These are phyloP conservation scores for Meganola albula DNA, from an alignment of 2,888 invertebrate species.

Conservation along the genomic window DNA sequence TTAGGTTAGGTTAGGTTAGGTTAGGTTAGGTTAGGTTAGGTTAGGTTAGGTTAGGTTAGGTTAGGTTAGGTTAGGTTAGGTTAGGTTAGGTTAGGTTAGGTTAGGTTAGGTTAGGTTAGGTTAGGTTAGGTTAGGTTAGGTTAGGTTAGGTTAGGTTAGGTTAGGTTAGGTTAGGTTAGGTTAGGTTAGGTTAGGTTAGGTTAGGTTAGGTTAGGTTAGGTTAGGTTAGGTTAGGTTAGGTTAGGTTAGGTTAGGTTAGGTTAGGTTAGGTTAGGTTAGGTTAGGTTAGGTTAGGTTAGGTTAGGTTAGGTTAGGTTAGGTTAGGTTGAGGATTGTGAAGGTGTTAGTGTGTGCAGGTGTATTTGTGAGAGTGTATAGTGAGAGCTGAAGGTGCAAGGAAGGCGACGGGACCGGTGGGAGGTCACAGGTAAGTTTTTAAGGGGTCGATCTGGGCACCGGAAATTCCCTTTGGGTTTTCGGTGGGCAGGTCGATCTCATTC, in stretches of 20 bases:
- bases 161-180: constrained; percentile 19
- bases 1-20: constrained; percentile 13
- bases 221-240: constrained; percentile 15
- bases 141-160: constrained; percentile 15
- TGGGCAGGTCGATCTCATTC: too few species aligned
- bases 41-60: constrained; percentile 17
- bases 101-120: constrained; percentile 16
- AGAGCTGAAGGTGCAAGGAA: too few species aligned
- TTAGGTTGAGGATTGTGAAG: constrained; percentile 8
- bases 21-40: constrained; percentile 12
- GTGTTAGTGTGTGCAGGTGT: constrained; percentile 8
- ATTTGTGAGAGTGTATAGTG: constrained; percentile 12
- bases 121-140: constrained; percentile 15
- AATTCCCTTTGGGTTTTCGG: too few species aligned
- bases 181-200: constrained; percentile 20
- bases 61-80: constrained; percentile 15
- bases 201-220: constrained; percentile 16
- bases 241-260: constrained; percentile 7
- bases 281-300: constrained; percentile 12
- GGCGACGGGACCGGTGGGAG: too few species aligned
- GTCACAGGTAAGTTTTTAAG: too few species aligned
- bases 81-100: constrained; percentile 14
- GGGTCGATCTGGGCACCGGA: too few species aligned
- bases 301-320: constrained; percentile 11
- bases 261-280: constrained; percentile 11